phyloP scores from a whole-genome alignment of 2,888 invertebrate species.

The Leptopilina myrica region DNA sequence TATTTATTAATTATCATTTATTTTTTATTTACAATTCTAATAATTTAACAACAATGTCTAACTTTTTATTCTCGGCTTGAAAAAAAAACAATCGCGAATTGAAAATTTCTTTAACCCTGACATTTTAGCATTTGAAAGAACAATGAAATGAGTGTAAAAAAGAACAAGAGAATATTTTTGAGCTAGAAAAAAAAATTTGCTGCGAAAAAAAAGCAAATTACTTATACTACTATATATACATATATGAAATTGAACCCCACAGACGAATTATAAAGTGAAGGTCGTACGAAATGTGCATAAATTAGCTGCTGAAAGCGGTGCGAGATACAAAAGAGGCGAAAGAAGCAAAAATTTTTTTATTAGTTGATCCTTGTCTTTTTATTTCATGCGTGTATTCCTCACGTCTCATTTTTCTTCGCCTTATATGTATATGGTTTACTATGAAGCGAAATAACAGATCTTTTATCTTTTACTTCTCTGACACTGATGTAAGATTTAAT shows the following conservation, averaged over 20 bases:
- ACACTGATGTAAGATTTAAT: constrained; percentile 23
- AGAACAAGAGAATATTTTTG: background rate
- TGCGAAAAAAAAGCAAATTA: background rate
- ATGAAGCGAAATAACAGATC: constrained; percentile 31
- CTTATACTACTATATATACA: too few species aligned
- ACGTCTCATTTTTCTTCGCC: constrained; percentile 28
- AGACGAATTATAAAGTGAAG: constrained; percentile 17
- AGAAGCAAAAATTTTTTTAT: constrained; percentile 26
- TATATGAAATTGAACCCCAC: background rate
- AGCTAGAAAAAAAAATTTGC: background rate
- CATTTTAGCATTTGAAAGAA: too few species aligned
- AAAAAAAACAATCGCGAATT: too few species aligned
- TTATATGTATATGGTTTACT: background rate
- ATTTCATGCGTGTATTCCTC: constrained; percentile 10
- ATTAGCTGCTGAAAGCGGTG: constrained; percentile 1
- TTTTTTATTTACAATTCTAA: too few species aligned
- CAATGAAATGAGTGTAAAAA: too few species aligned
- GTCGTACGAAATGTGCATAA: constrained; percentile 17
- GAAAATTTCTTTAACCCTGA: too few species aligned
- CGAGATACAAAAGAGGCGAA: background rate
- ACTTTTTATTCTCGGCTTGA: too few species aligned
- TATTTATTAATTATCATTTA: too few species aligned
- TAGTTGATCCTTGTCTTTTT: constrained; percentile 34
- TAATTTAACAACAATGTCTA: too few species aligned
- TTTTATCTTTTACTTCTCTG: constrained; percentile 1